A percentile compares a stretch with the other conserved stretches of the same genome.
Conservation (phyloP, 2,888 invertebrate species). For the Drosophila melanosoma region DNA sequence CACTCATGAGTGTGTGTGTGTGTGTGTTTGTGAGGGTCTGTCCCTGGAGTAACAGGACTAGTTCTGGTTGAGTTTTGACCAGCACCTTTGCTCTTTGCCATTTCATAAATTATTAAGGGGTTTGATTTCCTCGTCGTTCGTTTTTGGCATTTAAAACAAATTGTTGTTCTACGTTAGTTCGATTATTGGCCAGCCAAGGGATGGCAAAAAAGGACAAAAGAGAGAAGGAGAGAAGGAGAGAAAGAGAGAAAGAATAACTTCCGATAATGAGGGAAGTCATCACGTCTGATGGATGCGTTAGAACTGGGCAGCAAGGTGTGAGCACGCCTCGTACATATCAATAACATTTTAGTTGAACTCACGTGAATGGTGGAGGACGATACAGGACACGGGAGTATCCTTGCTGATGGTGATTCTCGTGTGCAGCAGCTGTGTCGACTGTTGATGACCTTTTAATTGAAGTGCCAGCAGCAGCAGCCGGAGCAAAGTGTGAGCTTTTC, state of each 20-base stretch:
- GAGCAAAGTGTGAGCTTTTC: slow-evolving; percentile 23
- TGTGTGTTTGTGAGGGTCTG: slow-evolving; percentile 34
- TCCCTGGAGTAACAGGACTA: slow-evolving; percentile 48
- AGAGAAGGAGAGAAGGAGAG: neutral
- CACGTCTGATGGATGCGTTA: slow-evolving; percentile 63
- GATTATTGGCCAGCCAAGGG: slow-evolving; percentile 70
- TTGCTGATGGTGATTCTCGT: slow-evolving; percentile 17
- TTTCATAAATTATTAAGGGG: slow-evolving; percentile 80
- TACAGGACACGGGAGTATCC: neutral
- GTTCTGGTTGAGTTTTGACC: slow-evolving; percentile 4
- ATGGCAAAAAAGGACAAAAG: slow-evolving; percentile 8
- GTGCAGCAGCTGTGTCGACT: slow-evolving; percentile 76
- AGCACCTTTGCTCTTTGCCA: slow-evolving; percentile 59
- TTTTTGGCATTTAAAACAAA: slow-evolving; percentile 80
- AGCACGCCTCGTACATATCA: slow-evolving; percentile 76
- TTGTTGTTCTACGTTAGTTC: slow-evolving; percentile 79
- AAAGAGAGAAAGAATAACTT: neutral
- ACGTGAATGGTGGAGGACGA: slow-evolving; percentile 27
- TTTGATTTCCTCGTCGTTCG: slow-evolving; percentile 57
- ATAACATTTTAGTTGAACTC: slow-evolving; percentile 66
- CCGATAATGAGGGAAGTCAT: slow-evolving; percentile 75
- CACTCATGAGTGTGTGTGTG: slow-evolving; percentile 7
- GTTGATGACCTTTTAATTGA: slow-evolving; percentile 83
- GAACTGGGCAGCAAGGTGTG: slow-evolving; percentile 61
- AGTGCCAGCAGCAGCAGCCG: slow-evolving; percentile 46